Conservation (phyloP, 2,888 invertebrate species). For the Zhuqinia jingwanae region DNA sequence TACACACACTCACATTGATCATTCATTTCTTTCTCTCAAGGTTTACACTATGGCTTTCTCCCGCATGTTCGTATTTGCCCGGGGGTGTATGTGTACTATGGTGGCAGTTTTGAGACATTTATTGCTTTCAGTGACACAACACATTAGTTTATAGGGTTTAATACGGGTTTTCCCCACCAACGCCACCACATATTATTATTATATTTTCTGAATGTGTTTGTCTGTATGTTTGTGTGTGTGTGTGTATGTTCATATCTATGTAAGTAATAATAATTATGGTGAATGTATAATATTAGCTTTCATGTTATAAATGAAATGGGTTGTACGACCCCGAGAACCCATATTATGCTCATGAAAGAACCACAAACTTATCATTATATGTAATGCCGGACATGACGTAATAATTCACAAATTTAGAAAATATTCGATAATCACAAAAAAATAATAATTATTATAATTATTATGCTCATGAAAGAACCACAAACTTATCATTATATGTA, state of each 20-base stretch:
- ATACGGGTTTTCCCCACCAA: no score
- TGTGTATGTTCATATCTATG: neutral
- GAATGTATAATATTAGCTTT: neutral
- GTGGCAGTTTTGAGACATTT: constrained; percentile 41
- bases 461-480: no score
- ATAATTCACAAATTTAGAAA: constrained; percentile 43
- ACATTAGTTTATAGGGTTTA: no score
- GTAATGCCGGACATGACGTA: neutral
- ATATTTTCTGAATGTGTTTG: neutral
- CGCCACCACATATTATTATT: neutral
- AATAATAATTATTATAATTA: constrained; percentile 10
- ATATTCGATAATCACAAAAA: constrained; percentile 22
- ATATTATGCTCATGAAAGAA: neutral
- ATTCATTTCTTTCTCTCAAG: constrained; percentile 53
- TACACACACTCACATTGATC: constrained; percentile 56
- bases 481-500: no score
- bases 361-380: neutral
- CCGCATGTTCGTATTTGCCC: neutral
- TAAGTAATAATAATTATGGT: neutral
- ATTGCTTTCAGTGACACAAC: constrained; percentile 40
- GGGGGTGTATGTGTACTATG: neutral
- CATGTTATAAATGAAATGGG: constrained; percentile 4
- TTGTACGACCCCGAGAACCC: no score
- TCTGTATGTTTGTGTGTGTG: neutral
- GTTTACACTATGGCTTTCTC: constrained; percentile 1